Conservation (phyloP, 2,113 vertebrate genomes). For the Myotis davidii region DNA sequence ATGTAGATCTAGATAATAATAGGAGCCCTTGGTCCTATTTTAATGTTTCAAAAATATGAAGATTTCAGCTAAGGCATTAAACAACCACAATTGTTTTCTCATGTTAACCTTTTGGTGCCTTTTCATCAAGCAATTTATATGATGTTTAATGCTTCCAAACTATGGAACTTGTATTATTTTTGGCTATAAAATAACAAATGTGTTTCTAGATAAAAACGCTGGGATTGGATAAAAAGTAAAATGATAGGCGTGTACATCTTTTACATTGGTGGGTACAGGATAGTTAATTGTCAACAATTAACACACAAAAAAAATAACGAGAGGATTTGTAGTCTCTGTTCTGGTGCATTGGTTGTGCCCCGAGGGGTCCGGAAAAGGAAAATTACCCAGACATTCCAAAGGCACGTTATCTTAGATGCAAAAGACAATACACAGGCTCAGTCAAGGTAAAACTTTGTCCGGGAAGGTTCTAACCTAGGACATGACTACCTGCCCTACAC, state of each 20-base stretch:
- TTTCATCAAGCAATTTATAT: background rate
- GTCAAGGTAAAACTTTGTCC: background rate
- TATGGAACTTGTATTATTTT: background rate
- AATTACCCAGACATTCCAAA: background rate
- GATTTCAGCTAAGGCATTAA: background rate
- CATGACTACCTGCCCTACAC: background rate
- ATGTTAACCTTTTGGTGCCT: background rate
- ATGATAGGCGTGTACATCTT: background rate
- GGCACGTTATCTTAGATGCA: background rate
- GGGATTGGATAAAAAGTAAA: background rate
- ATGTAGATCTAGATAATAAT: background rate
- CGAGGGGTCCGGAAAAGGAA: background rate
- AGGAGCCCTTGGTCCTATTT: background rate
- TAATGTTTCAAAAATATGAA: background rate
- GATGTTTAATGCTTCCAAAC: background rate
- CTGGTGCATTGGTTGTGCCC: background rate
- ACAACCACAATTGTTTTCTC: background rate
- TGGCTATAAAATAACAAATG: background rate
- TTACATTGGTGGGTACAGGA: background rate
- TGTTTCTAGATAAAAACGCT: background rate
- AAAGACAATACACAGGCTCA: background rate
- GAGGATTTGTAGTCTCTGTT: background rate
- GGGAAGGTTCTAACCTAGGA: background rate
- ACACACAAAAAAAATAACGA: background rate
- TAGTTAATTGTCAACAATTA: background rate